Evolutionary conservation across 2,797 vertebrate species (phyloP), one percentile per base, ranked within the genome.

Genomic region (Tauraco hartlaubi): DNA sequence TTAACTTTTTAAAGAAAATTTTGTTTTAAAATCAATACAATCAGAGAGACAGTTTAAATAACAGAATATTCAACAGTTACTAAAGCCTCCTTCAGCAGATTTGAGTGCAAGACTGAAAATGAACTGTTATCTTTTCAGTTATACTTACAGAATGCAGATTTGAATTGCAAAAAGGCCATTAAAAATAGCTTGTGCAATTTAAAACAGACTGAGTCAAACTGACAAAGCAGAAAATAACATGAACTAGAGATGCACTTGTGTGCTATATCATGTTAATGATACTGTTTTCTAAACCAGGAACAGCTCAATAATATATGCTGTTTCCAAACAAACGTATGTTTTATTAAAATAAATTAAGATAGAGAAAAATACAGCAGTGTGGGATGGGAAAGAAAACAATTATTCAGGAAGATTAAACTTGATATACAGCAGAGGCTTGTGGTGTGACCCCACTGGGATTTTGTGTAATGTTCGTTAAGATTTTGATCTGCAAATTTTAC

Each of bases 161-260:
- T 97, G 88, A 97, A 97, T 96, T 96, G 84, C 86, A 95, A 97
- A 96, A 89, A 88, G 93, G 68, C 22, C 63, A 95, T 97, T 94
- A 97, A 97, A 95, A 98, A 95, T 95, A 96, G 73, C 69, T 89
- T 44, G 58, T 81, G 52, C 83, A 33, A 88, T 92, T 95, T 96
- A 91, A 93, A 96, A 81, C 64, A 97, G 85, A 91, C 92, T 82
- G 95, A 97, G 80, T 95, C 90, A 94, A 97, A 94, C 86, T 96
- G 95, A 95, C 76, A 96, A 96, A 91, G 81, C 73, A 90, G 93
- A 95, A 96, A 93, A 95, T 86, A 86, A 84, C 75, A 83, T 44
- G 55, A 96, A 72, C 74, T 88, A 1, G 56, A 83, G 88, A 90
- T 49, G 68, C 85, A 72, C 87, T 90, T 83, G 43, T 88, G 77